Percentiles rank a stretch among this genome's conserved stretches.
Conservation (phyloP, 2,797 vertebrate species). For the Carapus acus region DNA sequence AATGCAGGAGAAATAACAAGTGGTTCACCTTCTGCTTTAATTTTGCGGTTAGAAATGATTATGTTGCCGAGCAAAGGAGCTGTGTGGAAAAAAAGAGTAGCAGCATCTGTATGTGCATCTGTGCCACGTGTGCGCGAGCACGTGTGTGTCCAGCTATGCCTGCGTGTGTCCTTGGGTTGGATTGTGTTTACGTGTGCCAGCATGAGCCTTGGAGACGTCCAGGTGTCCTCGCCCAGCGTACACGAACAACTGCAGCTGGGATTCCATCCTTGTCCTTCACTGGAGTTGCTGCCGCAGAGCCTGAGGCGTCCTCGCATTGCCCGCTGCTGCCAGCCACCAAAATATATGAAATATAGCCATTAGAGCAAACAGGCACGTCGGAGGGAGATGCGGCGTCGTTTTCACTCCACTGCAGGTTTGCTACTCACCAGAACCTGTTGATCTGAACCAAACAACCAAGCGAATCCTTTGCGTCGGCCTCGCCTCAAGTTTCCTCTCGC, state of each 20-base stretch:
- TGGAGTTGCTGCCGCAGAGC: slow-evolving; percentile 54
- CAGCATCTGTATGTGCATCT: not conserved
- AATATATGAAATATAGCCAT: slow-evolving; percentile 38
- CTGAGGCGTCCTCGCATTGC: slow-evolving; percentile 37
- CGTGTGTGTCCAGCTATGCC: not conserved
- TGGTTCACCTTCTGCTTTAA: slow-evolving; percentile 15
- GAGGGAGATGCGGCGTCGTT: too few species aligned
- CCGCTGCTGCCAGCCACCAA: slow-evolving; percentile 48
- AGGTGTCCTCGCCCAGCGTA: slow-evolving; percentile 24
- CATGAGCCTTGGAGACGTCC: slow-evolving; percentile 11
- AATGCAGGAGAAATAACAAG: slow-evolving; percentile 28
- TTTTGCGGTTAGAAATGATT: not conserved
- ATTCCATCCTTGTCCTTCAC: slow-evolving; percentile 55
- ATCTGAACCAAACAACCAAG: slow-evolving; percentile 45
- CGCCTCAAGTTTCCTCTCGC: slow-evolving; percentile 49
- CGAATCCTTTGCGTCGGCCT: slow-evolving; percentile 44
- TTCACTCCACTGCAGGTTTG: slow-evolving; percentile 35
- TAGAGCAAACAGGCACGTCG: slow-evolving; percentile 31
- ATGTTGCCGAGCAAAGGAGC: too few species aligned
- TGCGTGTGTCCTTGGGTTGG: not conserved
- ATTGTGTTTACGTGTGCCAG: slow-evolving; percentile 4
- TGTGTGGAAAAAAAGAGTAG: too few species aligned
- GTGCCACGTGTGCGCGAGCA: too few species aligned
- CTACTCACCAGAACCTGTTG: slow-evolving; percentile 56
- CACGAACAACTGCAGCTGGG: slow-evolving; percentile 47